These are phyloP conservation scores for Amphiprion clarkii DNA, from an alignment of 2,797 vertebrate genomes.

Conservation along the genomic window DNA sequence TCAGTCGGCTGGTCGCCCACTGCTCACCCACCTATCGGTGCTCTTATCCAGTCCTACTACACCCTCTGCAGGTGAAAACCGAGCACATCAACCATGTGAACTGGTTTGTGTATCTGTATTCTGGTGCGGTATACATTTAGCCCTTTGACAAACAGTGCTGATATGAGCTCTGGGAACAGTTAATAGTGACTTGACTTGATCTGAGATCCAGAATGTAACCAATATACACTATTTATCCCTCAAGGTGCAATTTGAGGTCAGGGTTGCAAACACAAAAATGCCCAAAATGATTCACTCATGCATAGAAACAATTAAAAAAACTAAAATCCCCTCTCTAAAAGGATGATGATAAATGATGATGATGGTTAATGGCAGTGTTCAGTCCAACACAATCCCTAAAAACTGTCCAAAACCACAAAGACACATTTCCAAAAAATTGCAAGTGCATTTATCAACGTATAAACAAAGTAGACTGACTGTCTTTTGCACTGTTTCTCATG, in stretches of 20 bases:
- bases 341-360: not conserved
- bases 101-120: not conserved
- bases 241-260: not conserved
- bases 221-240: not conserved
- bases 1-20: not conserved
- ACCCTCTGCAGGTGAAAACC: constrained; percentile 79
- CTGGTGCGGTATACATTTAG: not conserved
- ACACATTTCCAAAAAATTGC: not conserved
- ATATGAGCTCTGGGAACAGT: too few species aligned
- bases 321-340: not conserved
- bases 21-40: not conserved
- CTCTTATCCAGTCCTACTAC: constrained; percentile 69
- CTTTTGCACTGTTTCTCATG: too few species aligned
- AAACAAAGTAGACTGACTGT: not conserved
- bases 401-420: not conserved
- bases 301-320: not conserved
- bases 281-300: not conserved
- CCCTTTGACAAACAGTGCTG: not conserved
- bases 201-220: not conserved
- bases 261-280: not conserved
- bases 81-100: constrained; percentile 8
- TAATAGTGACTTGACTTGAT: not conserved
- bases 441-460: not conserved
- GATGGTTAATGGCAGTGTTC: not conserved
- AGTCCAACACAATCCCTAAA: not conserved